These are phyloP conservation scores for Anas georgica DNA, from an alignment of 2,797 vertebrate species.

Conservation along the genomic window DNA sequence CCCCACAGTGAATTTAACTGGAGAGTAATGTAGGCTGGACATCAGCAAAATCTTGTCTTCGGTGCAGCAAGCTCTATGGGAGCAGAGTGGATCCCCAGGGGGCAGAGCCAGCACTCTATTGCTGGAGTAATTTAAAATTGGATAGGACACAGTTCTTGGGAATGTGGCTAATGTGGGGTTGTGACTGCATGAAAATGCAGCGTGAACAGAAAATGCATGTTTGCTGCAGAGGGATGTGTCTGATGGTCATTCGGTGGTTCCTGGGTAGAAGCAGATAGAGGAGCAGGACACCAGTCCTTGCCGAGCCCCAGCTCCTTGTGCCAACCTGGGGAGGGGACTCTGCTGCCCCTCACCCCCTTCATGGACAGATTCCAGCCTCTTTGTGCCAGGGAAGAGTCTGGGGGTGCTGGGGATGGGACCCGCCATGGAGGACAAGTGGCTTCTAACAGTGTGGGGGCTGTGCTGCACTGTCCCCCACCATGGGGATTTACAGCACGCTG, in stretches of 20 bases:
- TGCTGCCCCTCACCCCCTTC: not conserved
- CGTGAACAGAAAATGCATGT: not conserved
- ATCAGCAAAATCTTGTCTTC: constrained; percentile 44
- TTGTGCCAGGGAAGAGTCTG: not conserved
- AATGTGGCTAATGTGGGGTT: constrained; percentile 51
- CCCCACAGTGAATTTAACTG: constrained; percentile 3
- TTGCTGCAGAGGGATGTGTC: not conserved
- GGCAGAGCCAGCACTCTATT: constrained; percentile 16
- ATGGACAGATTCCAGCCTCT: not conserved
- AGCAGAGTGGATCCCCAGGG: constrained; percentile 39
- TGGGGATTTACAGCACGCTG: not conserved
- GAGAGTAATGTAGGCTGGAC: constrained; percentile 27
- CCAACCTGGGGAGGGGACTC: fast-evolving
- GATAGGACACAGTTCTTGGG: constrained; percentile 68
- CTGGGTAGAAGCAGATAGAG: not conserved
- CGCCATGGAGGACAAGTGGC: not conserved
- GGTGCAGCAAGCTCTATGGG: constrained; percentile 16
- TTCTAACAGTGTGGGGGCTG: not conserved
- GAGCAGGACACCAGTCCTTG: not conserved
- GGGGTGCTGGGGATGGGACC: not conserved
- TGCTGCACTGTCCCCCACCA: fast-evolving
- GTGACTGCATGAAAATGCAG: constrained; percentile 36
- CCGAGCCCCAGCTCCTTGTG: not conserved
- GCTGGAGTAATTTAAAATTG: constrained; percentile 68
- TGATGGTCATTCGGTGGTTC: not conserved